Evolutionary conservation across 2,888 invertebrate species (phyloP), one percentile per base, ranked within the genome.

Genomic region (Bellardia bayeri): DNA sequence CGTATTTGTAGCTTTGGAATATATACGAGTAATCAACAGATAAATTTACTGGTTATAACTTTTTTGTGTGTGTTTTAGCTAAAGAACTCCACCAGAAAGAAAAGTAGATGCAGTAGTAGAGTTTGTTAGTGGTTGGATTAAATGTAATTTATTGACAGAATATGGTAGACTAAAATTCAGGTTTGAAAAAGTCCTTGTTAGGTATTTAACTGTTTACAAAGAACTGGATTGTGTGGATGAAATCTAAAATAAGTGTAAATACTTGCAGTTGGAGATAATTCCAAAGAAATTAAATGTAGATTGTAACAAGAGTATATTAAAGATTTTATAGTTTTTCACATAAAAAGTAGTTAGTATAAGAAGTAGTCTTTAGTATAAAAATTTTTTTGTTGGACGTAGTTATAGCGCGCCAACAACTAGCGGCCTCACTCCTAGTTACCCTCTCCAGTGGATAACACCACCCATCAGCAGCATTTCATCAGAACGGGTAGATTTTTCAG

Each of bases 51-150:
- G 54, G 69, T 72, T 81, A 49, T 3, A 6, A 30, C 30, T n/a
- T 16, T 56, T 49, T 23, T 37, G n/a, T 69, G 9, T 71, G 5
- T 71, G 14, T n/a, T 37, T 63, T n/a, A 37, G 40, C 42, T 51
- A 54, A 54, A 40, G 54, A 76, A 37, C 66, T 68, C 23, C 66
- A 61, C 37, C 68, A 75, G 66, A 8, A 68, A 40, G 23, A 71
- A 63, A 61, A 68, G 14, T 63, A 54, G 63, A 37, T 33, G 63
- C 40, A 64, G 33, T 64, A 64, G 45, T 64, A 66, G 56, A 7
- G 56, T 56, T 56, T 72, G 71, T 58, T 79, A 84, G 84, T 72
- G 78, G 66, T 72, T 84, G 78, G 84, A 84, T 84, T 84, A 84
- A 72, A 40, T 79, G 64, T 79, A 84, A 84, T 84, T 84, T 84